phyloP scores from a whole-genome alignment of 2,797 vertebrate species.

The Helostoma temminkii region DNA sequence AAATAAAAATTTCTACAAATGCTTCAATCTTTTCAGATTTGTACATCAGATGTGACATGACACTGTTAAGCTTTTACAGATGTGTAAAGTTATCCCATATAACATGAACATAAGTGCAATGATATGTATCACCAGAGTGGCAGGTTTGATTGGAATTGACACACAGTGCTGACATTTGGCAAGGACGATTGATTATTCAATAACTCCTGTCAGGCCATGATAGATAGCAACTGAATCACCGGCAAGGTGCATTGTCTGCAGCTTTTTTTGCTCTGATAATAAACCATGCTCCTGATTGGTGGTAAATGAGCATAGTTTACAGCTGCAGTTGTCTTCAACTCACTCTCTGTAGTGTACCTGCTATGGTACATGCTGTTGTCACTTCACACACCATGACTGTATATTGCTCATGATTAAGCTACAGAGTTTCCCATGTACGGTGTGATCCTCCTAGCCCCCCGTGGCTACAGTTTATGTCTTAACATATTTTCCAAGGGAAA shows the following conservation, averaged over 20 bases:
- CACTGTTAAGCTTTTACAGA: background rate
- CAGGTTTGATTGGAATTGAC: constrained; percentile 60
- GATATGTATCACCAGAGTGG: constrained; percentile 51
- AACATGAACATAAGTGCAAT: constrained; percentile 21
- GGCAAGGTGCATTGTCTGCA: constrained; percentile 38
- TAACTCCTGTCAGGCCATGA: constrained; percentile 60
- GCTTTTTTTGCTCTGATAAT: constrained; percentile 13
- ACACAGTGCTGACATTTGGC: constrained; percentile 60
- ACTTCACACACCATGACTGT: background rate
- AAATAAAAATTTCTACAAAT: background rate
- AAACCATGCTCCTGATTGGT: constrained; percentile 2
- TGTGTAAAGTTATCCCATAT: background rate
- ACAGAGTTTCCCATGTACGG: background rate
- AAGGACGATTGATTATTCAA: constrained; percentile 71
- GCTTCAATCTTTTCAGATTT: background rate
- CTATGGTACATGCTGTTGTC: constrained; percentile 1
- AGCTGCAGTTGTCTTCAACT: background rate
- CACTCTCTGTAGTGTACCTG: background rate
- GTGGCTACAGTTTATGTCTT: background rate
- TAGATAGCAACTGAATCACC: constrained; percentile 44
- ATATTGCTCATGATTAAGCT: constrained; percentile 17
- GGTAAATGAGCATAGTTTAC: constrained; percentile 5
- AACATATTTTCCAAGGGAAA: background rate
- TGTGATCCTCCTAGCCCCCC: background rate
- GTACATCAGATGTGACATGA: background rate